Conservation (phyloP, 2,888 invertebrate genomes). For the Phengaris arion region DNA sequence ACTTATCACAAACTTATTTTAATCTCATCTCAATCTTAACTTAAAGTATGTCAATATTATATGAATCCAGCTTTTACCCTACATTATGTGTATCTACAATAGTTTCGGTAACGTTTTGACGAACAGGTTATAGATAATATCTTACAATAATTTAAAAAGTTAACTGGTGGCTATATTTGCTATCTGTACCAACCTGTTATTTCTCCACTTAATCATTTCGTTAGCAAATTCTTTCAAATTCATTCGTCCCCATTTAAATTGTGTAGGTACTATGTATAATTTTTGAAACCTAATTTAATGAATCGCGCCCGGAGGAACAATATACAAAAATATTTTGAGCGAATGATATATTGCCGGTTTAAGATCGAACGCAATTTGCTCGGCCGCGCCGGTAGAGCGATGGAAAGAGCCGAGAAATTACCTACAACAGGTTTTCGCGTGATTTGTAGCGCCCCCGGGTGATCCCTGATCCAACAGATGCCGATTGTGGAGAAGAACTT, state of each 20-base stretch:
- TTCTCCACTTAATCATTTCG: not conserved
- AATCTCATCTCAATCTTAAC: too few relatives aligned
- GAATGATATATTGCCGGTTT: constrained; percentile 69
- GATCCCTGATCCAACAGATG: constrained; percentile 64
- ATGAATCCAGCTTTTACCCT: too few relatives aligned
- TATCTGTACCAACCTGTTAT: too few relatives aligned
- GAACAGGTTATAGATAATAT: too few relatives aligned
- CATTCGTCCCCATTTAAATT: not conserved
- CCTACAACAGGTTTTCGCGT: constrained; percentile 76
- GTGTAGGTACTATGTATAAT: not conserved
- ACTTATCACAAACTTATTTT: too few relatives aligned
- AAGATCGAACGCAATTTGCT: constrained; percentile 74
- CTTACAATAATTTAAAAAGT: too few relatives aligned
- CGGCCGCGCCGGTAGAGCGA: constrained; percentile 65
- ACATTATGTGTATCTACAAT: too few relatives aligned
- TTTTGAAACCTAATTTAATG: constrained; percentile 40
- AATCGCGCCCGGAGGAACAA: constrained; percentile 44
- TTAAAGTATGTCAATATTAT: too few relatives aligned
- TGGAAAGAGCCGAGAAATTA: constrained; percentile 65
- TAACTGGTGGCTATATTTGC: too few relatives aligned
- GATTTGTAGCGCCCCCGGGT: constrained; percentile 74
- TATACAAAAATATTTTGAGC: constrained; percentile 45
- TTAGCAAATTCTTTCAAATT: not conserved
- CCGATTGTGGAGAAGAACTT: constrained; percentile 63
- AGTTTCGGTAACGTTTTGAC: too few relatives aligned